Percentiles rank a stretch among this genome's conserved stretches.
Conservation (phyloP, 2,113 vertebrate species). For the Stercorarius parasiticus region DNA sequence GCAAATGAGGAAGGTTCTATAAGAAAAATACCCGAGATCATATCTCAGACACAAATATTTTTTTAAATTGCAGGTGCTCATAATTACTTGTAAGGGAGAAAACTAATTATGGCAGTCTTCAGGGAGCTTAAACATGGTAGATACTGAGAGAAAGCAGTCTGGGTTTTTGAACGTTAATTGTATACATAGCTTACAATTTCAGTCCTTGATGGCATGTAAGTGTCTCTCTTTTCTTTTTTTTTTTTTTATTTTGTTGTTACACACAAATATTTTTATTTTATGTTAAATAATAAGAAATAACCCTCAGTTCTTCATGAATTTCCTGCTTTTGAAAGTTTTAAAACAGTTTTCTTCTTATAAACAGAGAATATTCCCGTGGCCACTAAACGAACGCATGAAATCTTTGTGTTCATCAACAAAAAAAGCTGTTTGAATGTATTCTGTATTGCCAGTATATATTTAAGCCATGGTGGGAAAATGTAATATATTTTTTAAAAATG, state of each 20-base stretch:
- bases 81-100: conserved; percentile 62
- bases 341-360: neutral
- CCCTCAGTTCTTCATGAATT: neutral
- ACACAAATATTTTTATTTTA: neutral
- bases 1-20: conserved; percentile 49
- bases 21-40: conserved; percentile 2
- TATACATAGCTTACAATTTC: neutral
- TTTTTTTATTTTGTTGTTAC: neutral
- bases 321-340: neutral
- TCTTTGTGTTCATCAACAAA: neutral
- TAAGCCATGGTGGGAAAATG: neutral
- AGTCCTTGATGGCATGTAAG: neutral
- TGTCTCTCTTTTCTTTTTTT: neutral
- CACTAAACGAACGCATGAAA: neutral
- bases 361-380: neutral
- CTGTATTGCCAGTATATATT: neutral
- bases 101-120: conserved; percentile 49
- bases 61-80: conserved; percentile 60
- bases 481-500: neutral
- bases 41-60: conserved; percentile 33
- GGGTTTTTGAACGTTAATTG: conserved; percentile 12
- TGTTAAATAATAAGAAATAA: neutral
- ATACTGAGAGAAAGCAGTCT: conserved; percentile 36
- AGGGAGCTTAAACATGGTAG: conserved; percentile 32
- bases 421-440: neutral